phyloP scores from a whole-genome alignment of 2,797 vertebrate species.

The Stomatorhinus walkeri region DNA sequence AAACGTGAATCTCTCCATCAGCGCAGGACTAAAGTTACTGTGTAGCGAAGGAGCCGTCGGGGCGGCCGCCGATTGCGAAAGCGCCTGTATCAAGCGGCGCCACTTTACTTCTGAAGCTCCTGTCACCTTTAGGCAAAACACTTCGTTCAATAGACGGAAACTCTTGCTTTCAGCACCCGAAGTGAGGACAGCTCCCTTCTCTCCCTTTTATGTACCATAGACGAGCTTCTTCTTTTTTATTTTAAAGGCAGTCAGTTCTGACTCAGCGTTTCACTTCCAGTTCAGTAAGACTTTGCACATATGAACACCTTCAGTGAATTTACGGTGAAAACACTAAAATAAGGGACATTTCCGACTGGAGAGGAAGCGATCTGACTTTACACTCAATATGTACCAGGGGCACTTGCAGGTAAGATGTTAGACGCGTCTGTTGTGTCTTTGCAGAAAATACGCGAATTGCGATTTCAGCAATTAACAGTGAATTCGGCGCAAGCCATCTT shows the following conservation, averaged over 20 bases:
- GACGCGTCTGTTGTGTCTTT: not conserved
- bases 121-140: slow-evolving; percentile 27
- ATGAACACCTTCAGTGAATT: slow-evolving; percentile 33
- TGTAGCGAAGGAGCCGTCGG: not conserved
- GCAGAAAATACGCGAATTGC: not conserved
- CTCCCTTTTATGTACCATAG: not conserved
- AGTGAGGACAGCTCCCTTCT: slow-evolving; percentile 52
- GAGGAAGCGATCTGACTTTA: slow-evolving; percentile 47
- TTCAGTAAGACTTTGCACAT: slow-evolving; percentile 34
- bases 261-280: slow-evolving; percentile 20
- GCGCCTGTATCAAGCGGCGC: slow-evolving; percentile 19
- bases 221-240: not conserved
- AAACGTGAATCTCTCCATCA: slow-evolving; percentile 6
- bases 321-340: slow-evolving; percentile 43
- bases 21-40: slow-evolving; percentile 23
- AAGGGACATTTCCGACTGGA: slow-evolving; percentile 47
- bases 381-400: slow-evolving; percentile 77
- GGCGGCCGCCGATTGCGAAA: slow-evolving; percentile 9
- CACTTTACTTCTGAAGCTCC: slow-evolving; percentile 27
- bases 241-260: not conserved
- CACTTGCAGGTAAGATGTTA: slow-evolving; percentile 67
- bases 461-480: not conserved
- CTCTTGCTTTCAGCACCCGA: slow-evolving; percentile 51
- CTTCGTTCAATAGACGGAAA: slow-evolving; percentile 30
- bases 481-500: not conserved